These are phyloP conservation scores for Nasonia oneida DNA, from an alignment of 2,888 invertebrate species.

Conservation along the genomic window DNA sequence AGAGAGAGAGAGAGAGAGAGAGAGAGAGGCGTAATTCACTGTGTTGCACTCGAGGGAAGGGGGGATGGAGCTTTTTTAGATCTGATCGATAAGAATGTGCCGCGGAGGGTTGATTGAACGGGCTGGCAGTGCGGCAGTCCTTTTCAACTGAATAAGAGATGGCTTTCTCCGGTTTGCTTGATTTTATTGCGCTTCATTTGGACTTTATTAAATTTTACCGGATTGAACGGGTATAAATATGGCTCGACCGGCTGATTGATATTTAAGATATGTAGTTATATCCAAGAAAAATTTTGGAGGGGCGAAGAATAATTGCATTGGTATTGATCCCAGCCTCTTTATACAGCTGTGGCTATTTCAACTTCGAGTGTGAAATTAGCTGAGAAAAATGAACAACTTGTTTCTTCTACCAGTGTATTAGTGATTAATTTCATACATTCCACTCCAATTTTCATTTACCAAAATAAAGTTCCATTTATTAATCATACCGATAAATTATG, in stretches of 20 bases:
- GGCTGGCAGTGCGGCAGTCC: background rate
- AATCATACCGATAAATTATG: background rate
- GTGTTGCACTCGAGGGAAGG: background rate
- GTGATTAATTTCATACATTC: too few species aligned
- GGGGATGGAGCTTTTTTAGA: conserved; percentile 4
- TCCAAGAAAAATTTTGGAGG: background rate
- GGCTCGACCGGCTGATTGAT: background rate
- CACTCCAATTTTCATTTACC: too few species aligned
- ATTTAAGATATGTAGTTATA: background rate
- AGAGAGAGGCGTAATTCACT: conserved; percentile 1
- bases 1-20: too few species aligned
- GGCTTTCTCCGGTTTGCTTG: background rate
- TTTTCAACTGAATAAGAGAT: background rate
- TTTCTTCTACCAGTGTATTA: too few species aligned
- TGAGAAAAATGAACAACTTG: too few species aligned
- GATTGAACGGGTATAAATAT: background rate
- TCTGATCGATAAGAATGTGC: conserved; percentile 1
- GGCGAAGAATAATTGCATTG: background rate
- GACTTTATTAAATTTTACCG: conserved; percentile 1
- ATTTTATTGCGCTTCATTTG: conserved; percentile 7
- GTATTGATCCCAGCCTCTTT: background rate
- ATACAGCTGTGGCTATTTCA: background rate
- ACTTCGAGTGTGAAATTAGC: background rate
- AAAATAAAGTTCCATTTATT: too few species aligned
- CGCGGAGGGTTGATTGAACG: conserved; percentile 17